Evolutionary conservation across 2,888 invertebrate genomes (phyloP), one percentile per base, ranked within the genome.

Genomic region (Caenorhabditis afra): DNA sequence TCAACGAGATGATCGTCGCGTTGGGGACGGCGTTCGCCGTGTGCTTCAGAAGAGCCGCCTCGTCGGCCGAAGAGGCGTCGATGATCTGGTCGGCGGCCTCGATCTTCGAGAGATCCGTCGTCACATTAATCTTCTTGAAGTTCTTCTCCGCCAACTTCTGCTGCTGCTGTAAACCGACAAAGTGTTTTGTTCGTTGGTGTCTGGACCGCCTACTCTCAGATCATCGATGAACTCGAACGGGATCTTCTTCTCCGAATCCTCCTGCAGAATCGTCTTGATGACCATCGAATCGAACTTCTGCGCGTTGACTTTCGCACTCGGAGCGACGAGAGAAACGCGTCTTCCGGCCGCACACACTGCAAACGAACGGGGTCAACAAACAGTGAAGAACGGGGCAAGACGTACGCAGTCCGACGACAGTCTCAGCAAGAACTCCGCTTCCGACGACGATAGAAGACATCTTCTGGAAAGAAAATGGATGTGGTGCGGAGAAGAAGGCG

Each of bases 401-500:
- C 71, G 57, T 22, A 79, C 79, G 58, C 16, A 79, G 47, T 58
- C 73, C 79, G 20, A 68, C 73, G 37, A 79, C 73, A 44, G 79
- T 79, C 67, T 79, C 79, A 53, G 79, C 79, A 29, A 79, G 58
- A 53, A 57, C 49, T 58, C 79, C 79, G 58, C 67, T 73, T 79
- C 79, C 79, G 64, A 79, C 73, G 50, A 79, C 79, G 20, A 79
- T 79, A n/a, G 73, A 79, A 3, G 66, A 66, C 79, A 79, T 79
- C n/a, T 61, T 66, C 61, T 66, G 59, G 37, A 55, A 58, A 53
- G n/a, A 23, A 53, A 49, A 37, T 22, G 16, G 50, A 70, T 53
- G 35, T 39, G 35, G 29, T 29, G 35, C 11, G 44, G 35, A 47
- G 35, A 14, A 41, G 23, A 16, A 41, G 20, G 14, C 23, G 44